A percentile compares a stretch with the other conserved stretches of the same genome.
phyloP scores from a whole-genome alignment of 2,888 invertebrate species.

The Tyria jacobaeae region DNA sequence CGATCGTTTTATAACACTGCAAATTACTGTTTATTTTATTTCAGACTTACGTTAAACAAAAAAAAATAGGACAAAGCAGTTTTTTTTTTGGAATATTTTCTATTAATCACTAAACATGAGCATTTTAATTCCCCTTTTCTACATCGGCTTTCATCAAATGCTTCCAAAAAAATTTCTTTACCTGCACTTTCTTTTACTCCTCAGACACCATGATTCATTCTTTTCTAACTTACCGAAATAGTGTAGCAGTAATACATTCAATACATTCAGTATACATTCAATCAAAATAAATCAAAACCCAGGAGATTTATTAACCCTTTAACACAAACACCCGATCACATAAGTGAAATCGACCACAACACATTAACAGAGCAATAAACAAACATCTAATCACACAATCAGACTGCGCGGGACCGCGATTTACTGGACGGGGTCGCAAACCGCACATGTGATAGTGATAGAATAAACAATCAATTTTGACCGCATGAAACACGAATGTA shows the following conservation, averaged over 20 bases:
- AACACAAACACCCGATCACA: conserved; percentile 26
- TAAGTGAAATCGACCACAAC: conserved; percentile 32
- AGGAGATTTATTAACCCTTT: conserved; percentile 11
- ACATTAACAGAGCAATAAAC: conserved; percentile 38
- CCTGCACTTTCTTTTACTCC: background rate
- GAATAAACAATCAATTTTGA: conserved; percentile 29
- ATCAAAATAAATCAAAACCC: conserved; percentile 14
- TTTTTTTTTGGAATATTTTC: no score
- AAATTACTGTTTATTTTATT: no score
- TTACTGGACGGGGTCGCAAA: conserved; percentile 30
- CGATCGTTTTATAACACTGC: no score
- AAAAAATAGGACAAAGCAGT: no score
- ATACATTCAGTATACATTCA: no score
- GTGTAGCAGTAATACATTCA: background rate
- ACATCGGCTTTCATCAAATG: no score
- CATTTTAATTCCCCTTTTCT: no score
- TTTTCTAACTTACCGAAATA: background rate
- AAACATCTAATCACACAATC: conserved; percentile 39
- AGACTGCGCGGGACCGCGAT: conserved; percentile 11
- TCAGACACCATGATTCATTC: background rate
- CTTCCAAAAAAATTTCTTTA: no score
- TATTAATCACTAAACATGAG: no score
- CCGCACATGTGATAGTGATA: conserved; percentile 41
- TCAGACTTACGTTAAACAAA: no score
- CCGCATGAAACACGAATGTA: conserved; percentile 15